These are phyloP conservation scores for Melieria crassipennis DNA, from an alignment of 2,888 invertebrate species.

Conservation along the genomic window DNA sequence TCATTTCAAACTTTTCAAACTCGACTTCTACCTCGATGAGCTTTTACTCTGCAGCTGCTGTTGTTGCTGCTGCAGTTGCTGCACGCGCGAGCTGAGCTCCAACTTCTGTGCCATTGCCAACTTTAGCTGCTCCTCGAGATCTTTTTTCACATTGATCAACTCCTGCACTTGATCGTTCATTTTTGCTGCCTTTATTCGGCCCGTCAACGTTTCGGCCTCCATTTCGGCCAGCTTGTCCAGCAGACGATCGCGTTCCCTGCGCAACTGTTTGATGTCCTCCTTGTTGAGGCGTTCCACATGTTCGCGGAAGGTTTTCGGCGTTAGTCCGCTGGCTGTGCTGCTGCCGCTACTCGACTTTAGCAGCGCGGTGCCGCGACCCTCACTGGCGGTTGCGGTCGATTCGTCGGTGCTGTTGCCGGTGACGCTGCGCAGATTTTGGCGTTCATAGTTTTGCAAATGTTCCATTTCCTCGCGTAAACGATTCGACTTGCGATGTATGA, in stretches of 20 bases:
- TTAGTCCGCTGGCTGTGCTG: conserved; percentile 48
- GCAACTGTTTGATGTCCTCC: conserved; percentile 71
- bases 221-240: conserved; percentile 80
- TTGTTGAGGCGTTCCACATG: conserved; percentile 62
- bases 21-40: conserved; percentile 59
- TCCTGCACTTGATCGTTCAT: conserved; percentile 74
- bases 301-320: conserved; percentile 60
- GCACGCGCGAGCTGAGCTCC: conserved; percentile 70
- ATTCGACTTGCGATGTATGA: conserved; percentile 83
- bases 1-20: not conserved
- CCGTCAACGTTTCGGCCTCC: conserved; percentile 78
- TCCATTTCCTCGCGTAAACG: conserved; percentile 77
- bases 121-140: conserved; percentile 71
- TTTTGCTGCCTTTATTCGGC: conserved; percentile 73
- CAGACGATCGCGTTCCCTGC: conserved; percentile 79
- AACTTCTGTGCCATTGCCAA: conserved; percentile 70
- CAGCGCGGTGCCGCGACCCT: conserved; percentile 18
- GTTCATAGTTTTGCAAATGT: conserved; percentile 69
- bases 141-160: conserved; percentile 69
- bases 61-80: conserved; percentile 66
- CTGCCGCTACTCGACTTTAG: conserved; percentile 41
- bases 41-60: conserved; percentile 59
- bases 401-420: conserved; percentile 35
- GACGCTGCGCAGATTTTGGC: conserved; percentile 49
- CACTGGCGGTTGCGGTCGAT: conserved; percentile 31